Base-by-base conservation (phyloP, 64 coral and sea anemone genomes). In the Porites australiensis region DNA sequence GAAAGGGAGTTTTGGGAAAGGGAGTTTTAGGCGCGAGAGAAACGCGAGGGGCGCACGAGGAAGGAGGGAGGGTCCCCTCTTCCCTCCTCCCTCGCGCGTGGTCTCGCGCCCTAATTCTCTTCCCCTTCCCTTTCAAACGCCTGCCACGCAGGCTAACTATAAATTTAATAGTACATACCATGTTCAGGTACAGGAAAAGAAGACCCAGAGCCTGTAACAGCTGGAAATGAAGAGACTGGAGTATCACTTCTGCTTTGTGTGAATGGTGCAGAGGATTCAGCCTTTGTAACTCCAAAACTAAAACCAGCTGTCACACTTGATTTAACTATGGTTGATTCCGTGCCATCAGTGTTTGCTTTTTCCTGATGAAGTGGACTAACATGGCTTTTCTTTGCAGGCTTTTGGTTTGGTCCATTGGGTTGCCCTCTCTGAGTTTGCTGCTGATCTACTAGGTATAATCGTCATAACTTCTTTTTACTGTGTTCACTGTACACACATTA, bases 321-420 rank as follows among this genome's bases (percentile, higher is more conserved):
- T 51, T 84, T 80, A 68, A 84, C 20, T 9, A 10, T 18, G 3
- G 50, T 84, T 47, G 61, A 3, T 51, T 68, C 61, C 7, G 3
- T 23, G 19, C 10, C n/a, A 19, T 4, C 6, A 22, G 18, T 68
- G 9, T 10, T 49, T 2, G 16, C 61, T 50, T 61, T 45, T 51
- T 51, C 63, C 14, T 49, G 81, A 18, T 84, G 61, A 50, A 84
- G 81, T 67, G 81, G 81, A 65, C 81, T 84, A 47, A 64, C 44
- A 65, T 84, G 63, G 44, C 44, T 84, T 84, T 61, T 67, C 62
- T 84, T 84, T 20, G 44, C 62, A 21, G 81, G 81, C n/a, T 46
- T 84, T 63, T 84, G 81, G 0, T 47, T 18, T 43, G 79, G 13
- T 6, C 13, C 58, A 50, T 19, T 10, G 11, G 63, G 62, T 19